Evolutionary conservation across 1,140 invertebrate species (phyloP).

Genomic region (Heliconius hewitsoni): DNA sequence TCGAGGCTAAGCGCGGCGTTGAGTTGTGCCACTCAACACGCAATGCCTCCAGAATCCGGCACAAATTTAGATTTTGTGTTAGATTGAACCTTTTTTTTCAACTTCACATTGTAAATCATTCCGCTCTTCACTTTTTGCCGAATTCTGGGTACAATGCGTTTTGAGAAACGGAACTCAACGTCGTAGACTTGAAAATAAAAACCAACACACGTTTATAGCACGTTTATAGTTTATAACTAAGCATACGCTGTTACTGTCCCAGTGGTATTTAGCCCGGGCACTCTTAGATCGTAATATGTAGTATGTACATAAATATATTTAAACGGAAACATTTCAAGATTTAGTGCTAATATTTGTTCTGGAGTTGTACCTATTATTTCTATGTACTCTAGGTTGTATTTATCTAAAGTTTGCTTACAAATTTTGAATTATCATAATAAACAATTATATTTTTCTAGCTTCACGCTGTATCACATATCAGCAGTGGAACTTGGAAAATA

Average conservation of each 20-base stretch:
- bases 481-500: too few relatives aligned
- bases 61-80: neutral
- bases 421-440: too few relatives aligned
- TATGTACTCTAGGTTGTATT: neutral
- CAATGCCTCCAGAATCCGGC: too few relatives aligned
- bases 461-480: too few relatives aligned
- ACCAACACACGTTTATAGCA: neutral
- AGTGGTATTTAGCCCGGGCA: neutral
- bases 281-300: neutral
- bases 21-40: too few relatives aligned
- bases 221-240: too few relatives aligned
- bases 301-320: neutral
- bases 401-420: neutral
- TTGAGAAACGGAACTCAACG: too few relatives aligned
- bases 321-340: neutral
- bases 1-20: too few relatives aligned
- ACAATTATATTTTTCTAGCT: too few relatives aligned
- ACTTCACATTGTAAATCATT: too few relatives aligned
- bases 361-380: neutral
- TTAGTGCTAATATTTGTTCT: neutral
- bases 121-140: too few relatives aligned
- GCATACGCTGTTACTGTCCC: neutral
- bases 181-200: neutral
- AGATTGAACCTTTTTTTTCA: neutral
- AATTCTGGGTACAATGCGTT: too few relatives aligned